Evolutionary conservation across 2,113 vertebrate genomes (phyloP), one percentile per base, ranked within the genome.

Genomic region (Lichenostomus cassidix): DNA sequence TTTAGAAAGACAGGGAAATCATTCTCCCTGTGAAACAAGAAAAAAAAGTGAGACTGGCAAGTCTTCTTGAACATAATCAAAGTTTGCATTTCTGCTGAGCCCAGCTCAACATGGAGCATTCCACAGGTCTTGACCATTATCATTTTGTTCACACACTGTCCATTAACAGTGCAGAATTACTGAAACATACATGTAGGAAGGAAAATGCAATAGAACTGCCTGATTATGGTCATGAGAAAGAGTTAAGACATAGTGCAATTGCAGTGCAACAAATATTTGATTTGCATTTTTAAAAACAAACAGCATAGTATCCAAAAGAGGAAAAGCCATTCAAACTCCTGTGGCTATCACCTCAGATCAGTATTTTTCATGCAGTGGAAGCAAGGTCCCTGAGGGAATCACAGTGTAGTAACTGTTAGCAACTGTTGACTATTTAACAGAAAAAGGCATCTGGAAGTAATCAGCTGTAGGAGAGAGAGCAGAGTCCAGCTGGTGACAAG

Each of bases 391-490:
- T 82, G 39, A 68, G 44, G 37, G 76, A 91, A 96, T 86, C 60
- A 68, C 35, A 75, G 2, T 39, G 25, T 68, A 67, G 49, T 46
- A 77, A 63, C 67, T 56, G 25, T 78, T 83, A 81, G 33, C 44
- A 84, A 92, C 42, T 70, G 59, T 33, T 89, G 70, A 76, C 53
- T 88, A 35, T 91, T 92, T 80, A 92, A 83, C 23, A 87, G 65
- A 84, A 95, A 86, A 7, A 10, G 20, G 70, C 79, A 60, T 84
- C 77, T 95, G 81, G 89, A 94, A 92, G 87, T 47, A 92, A 87
- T 80, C 80, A 92, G 2, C 42, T 53, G 29, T 22, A 71, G 52
- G 83, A 85, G 46, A 83, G 67, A 87, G 21, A 82, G 25, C 16
- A 82, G 42, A 91, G 28, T 52, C 46, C 59, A 39, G 7, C 7